These are phyloP conservation scores for Hybos culiciformis DNA, from an alignment of 2,888 invertebrate species.

Conservation along the genomic window DNA sequence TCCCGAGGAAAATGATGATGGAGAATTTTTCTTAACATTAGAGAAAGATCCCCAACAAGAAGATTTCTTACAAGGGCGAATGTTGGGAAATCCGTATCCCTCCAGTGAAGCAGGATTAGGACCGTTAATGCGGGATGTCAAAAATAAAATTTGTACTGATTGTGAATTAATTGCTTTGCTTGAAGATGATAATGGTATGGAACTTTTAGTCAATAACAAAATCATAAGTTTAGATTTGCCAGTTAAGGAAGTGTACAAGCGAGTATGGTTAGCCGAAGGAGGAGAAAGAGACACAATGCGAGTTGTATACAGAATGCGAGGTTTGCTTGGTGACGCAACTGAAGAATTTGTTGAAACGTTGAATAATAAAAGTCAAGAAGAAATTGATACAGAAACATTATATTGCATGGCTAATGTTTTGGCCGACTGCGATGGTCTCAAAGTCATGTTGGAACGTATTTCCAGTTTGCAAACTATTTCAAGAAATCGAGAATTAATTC, in stretches of 20 bases:
- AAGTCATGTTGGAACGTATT: conserved; percentile 71
- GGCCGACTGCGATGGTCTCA: conserved; percentile 57
- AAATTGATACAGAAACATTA: conserved; percentile 87
- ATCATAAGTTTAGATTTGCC: conserved; percentile 94
- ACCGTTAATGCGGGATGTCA: conserved; percentile 95
- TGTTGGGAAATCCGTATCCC: conserved; percentile 97
- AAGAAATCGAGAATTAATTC: conserved; percentile 74
- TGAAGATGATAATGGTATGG: conserved; percentile 99
- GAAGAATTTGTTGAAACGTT: conserved; percentile 96
- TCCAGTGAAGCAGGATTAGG: conserved; percentile 88
- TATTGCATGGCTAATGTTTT: conserved; percentile 82
- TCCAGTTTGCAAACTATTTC: conserved; percentile 74
- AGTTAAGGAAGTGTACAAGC: conserved; percentile 80
- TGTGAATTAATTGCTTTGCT: conserved; percentile 95
- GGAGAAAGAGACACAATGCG: conserved; percentile 93
- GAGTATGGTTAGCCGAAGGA: conserved; percentile 75
- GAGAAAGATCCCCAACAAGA: conserved; percentile 99
- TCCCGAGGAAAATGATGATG: conserved; percentile 92
- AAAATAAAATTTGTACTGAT: conserved; percentile 96
- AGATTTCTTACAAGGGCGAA: conserved; percentile 89
- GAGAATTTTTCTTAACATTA: conserved; percentile 89
- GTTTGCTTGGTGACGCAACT: conserved; percentile 93
- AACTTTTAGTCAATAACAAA: conserved; percentile 91
- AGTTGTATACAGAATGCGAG: conserved; percentile 94
- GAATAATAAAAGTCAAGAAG: conserved; percentile 69